These are phyloP conservation scores for Lumbricus terrestris DNA, from an alignment of 2,888 invertebrate species.

Conservation along the genomic window DNA sequence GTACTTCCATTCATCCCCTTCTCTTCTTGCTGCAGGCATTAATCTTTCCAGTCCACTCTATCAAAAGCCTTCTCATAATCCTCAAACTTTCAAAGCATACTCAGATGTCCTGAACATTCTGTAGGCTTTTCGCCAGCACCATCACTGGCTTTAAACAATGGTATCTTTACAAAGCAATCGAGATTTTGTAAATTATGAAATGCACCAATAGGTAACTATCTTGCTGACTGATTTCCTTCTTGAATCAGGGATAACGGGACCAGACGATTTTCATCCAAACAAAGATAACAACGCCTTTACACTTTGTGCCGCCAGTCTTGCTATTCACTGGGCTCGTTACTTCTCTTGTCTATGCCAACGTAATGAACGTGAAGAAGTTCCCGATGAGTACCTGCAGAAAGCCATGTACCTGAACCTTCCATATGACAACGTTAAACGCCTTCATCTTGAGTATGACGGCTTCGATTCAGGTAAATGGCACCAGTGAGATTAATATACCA, in stretches of 20 bases:
- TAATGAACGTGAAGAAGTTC: constrained; percentile 37
- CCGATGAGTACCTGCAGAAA: constrained; percentile 40
- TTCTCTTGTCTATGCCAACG: constrained; percentile 32
- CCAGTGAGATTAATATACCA: neutral
- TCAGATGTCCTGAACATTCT: too few relatives aligned
- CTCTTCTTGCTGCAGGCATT: too few relatives aligned
- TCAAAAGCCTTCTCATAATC: too few relatives aligned
- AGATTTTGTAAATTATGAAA: neutral
- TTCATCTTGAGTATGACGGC: constrained; percentile 40
- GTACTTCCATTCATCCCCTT: too few relatives aligned
- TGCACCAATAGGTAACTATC: neutral
- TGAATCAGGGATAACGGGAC: constrained; percentile 40
- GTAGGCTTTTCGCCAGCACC: too few relatives aligned
- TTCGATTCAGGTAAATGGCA: constrained; percentile 33
- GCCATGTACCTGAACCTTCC: constrained; percentile 41
- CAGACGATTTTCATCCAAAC: constrained; percentile 40
- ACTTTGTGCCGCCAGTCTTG: constrained; percentile 37
- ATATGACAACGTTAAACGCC: constrained; percentile 38
- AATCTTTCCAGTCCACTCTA: too few relatives aligned
- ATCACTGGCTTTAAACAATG: too few relatives aligned
- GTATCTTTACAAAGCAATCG: neutral
- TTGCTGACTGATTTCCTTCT: neutral
- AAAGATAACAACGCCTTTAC: constrained; percentile 42
- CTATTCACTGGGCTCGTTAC: constrained; percentile 42
- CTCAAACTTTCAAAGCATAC: too few relatives aligned